Conservation (phyloP, 1,140 invertebrate species). For the Drosophila micromelanica region DNA sequence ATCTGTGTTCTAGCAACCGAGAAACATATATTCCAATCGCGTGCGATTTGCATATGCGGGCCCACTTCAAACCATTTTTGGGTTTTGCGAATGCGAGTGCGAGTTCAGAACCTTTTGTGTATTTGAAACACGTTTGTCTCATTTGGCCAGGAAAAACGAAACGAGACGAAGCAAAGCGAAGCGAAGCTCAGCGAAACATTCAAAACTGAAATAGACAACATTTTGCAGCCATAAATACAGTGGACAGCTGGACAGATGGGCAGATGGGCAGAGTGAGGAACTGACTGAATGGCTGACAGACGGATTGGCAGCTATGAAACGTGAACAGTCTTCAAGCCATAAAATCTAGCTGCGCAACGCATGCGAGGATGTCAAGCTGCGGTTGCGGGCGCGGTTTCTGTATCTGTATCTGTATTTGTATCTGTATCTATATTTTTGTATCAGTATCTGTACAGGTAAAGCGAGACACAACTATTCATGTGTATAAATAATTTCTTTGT, state of each 20-base stretch:
- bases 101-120: constrained; percentile 40
- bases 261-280: not conserved
- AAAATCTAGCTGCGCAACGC: constrained; percentile 25
- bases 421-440: constrained; percentile 5
- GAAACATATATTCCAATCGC: constrained; percentile 26
- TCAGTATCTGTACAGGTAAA: not conserved
- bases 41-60: constrained; percentile 65
- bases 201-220: constrained; percentile 46
- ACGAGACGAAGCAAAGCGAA: constrained; percentile 50
- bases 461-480: constrained; percentile 10
- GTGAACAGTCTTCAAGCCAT: constrained; percentile 37
- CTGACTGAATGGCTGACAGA: constrained; percentile 17
- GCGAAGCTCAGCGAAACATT: constrained; percentile 13
- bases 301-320: constrained; percentile 34
- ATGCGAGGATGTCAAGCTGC: constrained; percentile 23
- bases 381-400: constrained; percentile 8
- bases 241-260: not conserved
- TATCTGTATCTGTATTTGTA: constrained; percentile 6
- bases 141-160: constrained; percentile 68
- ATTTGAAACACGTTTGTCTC: constrained; percentile 79
- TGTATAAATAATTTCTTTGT: constrained; percentile 19
- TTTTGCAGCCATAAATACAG: constrained; percentile 72
- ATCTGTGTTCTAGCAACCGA: not conserved
- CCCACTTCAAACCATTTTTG: constrained; percentile 40
- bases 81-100: constrained; percentile 19